Percentiles rank a stretch among this genome's conserved stretches.
These are phyloP conservation scores for Tiphia femorata DNA, from an alignment of 2,888 invertebrate species.

Conservation along the genomic window DNA sequence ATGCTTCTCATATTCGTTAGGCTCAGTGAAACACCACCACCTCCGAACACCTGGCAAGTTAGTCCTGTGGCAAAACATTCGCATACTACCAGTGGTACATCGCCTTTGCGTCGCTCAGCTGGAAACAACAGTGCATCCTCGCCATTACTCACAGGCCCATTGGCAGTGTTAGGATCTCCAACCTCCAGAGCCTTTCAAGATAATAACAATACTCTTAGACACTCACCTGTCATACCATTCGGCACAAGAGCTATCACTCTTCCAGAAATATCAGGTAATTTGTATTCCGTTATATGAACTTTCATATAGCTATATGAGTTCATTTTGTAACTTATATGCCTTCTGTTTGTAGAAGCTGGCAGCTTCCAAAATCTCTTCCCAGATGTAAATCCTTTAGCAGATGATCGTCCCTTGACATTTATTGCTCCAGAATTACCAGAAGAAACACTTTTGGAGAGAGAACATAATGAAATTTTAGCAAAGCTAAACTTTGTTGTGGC, in stretches of 20 bases:
- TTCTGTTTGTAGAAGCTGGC: constrained; percentile 68
- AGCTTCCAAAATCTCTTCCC: constrained; percentile 71
- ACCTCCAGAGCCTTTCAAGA: constrained; percentile 74
- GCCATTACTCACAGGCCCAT: constrained; percentile 74
- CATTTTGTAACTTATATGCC: too few relatives aligned
- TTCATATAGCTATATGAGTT: constrained; percentile 33
- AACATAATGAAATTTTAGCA: constrained; percentile 96
- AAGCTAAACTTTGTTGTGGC: constrained; percentile 97
- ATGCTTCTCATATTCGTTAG: constrained; percentile 47
- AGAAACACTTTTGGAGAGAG: constrained; percentile 95
- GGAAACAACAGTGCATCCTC: constrained; percentile 68
- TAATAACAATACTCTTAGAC: constrained; percentile 74
- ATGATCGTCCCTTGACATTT: constrained; percentile 76
- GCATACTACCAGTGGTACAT: constrained; percentile 72
- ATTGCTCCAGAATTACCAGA: constrained; percentile 94
- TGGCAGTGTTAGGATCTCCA: constrained; percentile 79
- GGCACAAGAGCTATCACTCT: constrained; percentile 78
- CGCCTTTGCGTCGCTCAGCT: constrained; percentile 77
- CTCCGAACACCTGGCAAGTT: constrained; percentile 87
- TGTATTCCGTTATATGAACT: background rate
- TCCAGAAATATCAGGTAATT: constrained; percentile 73
- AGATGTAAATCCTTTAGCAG: constrained; percentile 62
- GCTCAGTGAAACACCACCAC: constrained; percentile 79
- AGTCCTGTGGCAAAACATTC: constrained; percentile 76
- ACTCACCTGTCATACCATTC: constrained; percentile 74